Evolutionary conservation across 64 coral and sea anemone species (phyloP), one percentile per base, ranked within the genome.

Genomic region (Montipora capricornis): DNA sequence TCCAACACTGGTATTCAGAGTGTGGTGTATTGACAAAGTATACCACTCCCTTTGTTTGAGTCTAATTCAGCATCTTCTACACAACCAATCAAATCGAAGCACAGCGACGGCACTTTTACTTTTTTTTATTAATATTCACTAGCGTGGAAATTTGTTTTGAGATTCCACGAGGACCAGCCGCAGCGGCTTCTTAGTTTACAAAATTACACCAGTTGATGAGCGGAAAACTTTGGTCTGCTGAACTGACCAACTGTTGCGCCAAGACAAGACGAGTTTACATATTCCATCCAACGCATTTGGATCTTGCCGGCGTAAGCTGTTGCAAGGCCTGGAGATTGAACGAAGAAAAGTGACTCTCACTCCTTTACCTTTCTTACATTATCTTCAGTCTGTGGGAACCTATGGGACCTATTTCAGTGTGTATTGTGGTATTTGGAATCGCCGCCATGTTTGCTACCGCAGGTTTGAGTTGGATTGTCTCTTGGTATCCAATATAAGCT

Each of bases 391-490:
- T 20, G 5, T 2, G 13, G 2, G 14, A 12, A 19, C 17, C 19
- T 24, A 95, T 95, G 94, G 94, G 94, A 55, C 70, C 83, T 73
- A 50, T 92, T n/a, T 75, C 89, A 75, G 76, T 95, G 47, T 51
- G 87, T 52, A 87, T 97, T 53, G 89, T 95, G 48, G 78, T 97
- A 0, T 22, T 97, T 3, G 96, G 93, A 74, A 88, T 93, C 1
- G 52, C 92, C 3, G 93, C 80, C 20, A 95, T 91, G 73, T 92
- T 94, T 86, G 96, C 93, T 6, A 92, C 96, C 11, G 96, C 96
- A 26, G 96, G 83, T 3, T 64, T 97, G 49, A 97, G 96, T 57
- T 97, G 96, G 96, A 97, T 97, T 6, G 93, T 97, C 0, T 97
- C 96, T 4, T 97, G 96, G 96, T 97, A 97, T 78, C 96, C 96